Base-by-base conservation (phyloP, 2,888 invertebrate genomes). In the Venustoraphidia nigricollis region DNA sequence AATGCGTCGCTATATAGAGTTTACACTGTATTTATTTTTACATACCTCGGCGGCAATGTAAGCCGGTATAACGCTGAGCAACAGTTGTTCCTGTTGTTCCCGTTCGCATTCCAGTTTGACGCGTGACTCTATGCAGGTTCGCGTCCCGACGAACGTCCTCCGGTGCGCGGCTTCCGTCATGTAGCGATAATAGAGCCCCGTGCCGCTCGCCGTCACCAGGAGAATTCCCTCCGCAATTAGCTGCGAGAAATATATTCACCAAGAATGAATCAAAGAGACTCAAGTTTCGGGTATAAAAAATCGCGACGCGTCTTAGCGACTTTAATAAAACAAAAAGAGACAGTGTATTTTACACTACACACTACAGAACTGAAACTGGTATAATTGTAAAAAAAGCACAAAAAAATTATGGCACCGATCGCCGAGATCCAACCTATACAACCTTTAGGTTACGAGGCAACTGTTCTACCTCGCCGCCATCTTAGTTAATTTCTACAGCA, bases 11-110 rank as follows among this genome's bases (percentile, higher is more conserved):
- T n/a, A n/a, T n/a, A n/a, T n/a, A n/a, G n/a, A n/a, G n/a, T n/a
- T n/a, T n/a, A n/a, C n/a, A n/a, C 47, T 52, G 50, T 56, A 57
- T 57, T 48, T 41, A 43, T 50, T 60, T 60, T 51, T 51, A 66
- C 77, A 73, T 62, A 89, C 93, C 82, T 93, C 92, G 34, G 90
- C 92, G 10, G 93, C 92, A 53, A 94, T 89, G 62, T 93, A 93
- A 10, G 93, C 93, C 0, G 94, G 94, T 59, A 95, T 93, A 44
- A 95, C 93, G 58, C 92, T 92, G 14, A 94, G 75, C 50, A 95
- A 68, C 51, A 94, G 72, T 60, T 92, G 84, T 65, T 94, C 94
- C 67, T 94, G 94, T 60, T 92, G 92, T 59, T 93, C 91, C 56
- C 89, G 77, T 67, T 94, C 93, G 60, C 90, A 89, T 68, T 93